Base-by-base conservation (phyloP, 2,113 vertebrate genomes). In the Cacatua alba region DNA sequence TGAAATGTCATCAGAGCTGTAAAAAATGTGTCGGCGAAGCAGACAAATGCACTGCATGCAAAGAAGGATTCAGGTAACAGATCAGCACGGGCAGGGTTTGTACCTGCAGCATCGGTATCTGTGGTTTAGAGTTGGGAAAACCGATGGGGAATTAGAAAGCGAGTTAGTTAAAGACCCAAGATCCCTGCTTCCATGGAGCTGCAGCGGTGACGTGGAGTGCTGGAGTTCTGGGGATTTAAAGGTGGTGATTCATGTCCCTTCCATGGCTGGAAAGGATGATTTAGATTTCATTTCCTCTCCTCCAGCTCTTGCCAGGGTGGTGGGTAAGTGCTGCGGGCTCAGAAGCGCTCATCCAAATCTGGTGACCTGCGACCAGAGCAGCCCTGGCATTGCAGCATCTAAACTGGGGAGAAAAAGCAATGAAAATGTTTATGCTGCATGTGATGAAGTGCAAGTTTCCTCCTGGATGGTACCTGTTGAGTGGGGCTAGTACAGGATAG, bases 1-100 rank as follows among this genome's bases (percentile, higher is more conserved):
- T 98, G 83, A 98, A 97, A 93, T 99, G 99, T 87, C 98, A 98
- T 86, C 97, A 98, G 52, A 98, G 97, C 96, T 99, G 99, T 95
- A 97, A 97, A 95, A 98, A 97, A 82, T 99, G 99, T 35, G 39
- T 97, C 5, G 95, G 97, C 0, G 98, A 98, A 46, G 97, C 98
- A 53, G 98, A 99, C 95, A 98, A 96, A 91, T 99, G 99, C 87
- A 99, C 98, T 0, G 95, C 98, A 46, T 99, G 99, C 97, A 98
- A 94, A 76, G 97, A 98, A 48, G 98, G 98, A 82, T 99, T 98
- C 98, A 99, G 99, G 99, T 99, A 98, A 97, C 62, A 21, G 11
- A 59, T 13, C 63, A 35, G 64, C 67, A 11, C 0, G 0, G 77
- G 60, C 41, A 64, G 8, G 25, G 29, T 60, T 88, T n/a, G n/a